Base-by-base conservation (phyloP, 2,888 invertebrate species). In the Ptilodon capucinus region DNA sequence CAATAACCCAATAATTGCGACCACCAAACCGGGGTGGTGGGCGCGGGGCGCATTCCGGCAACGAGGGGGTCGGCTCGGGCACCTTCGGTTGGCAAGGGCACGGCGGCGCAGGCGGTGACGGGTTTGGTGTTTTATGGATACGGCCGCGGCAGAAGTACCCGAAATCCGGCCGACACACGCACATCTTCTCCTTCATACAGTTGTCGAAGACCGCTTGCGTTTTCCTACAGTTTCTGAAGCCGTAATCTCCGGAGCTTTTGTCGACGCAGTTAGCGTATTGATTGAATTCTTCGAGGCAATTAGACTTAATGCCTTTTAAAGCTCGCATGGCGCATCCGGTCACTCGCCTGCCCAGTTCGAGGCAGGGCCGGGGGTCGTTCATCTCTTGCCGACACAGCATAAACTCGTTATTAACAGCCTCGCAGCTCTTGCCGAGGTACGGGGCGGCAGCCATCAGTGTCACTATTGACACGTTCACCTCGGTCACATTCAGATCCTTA, bases 391-490 rank as follows among this genome's bases (percentile, higher is more conserved):
- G 93, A 67, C 99, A 99, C 35, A 99, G 86, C 93, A 98, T 95
- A 77, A 96, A 99, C 85, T 99, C 98, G 95, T 98, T 98, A 87
- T 97, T 97, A 64, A 95, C 91, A 45, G 90, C 84, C 87, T 99
- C 97, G 85, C 99, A 99, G 68, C 94, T 93, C 85, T 97, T 97
- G 58, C 98, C 99, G 68, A 99, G 87, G 84, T 98, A 97, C 66
- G 97, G 95, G 11, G 97, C 94, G 1, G 96, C 98, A 14, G 98
- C 95, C 78, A 96, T 94, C 18, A 99, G 91, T 40, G 95, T 94
- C 7, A 97, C 93, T 2, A 95, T 94, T 2, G 97, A 95, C 32
- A 99, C 70, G 68, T 96, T 94, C 7, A 98, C 81, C 57, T 86
- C 98, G 46, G 93, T 94, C n/a, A 96, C 95, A 0, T 94, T 94